These are phyloP conservation scores for Equus przewalskii DNA, from an alignment of 2,113 vertebrate genomes.

Conservation along the genomic window DNA sequence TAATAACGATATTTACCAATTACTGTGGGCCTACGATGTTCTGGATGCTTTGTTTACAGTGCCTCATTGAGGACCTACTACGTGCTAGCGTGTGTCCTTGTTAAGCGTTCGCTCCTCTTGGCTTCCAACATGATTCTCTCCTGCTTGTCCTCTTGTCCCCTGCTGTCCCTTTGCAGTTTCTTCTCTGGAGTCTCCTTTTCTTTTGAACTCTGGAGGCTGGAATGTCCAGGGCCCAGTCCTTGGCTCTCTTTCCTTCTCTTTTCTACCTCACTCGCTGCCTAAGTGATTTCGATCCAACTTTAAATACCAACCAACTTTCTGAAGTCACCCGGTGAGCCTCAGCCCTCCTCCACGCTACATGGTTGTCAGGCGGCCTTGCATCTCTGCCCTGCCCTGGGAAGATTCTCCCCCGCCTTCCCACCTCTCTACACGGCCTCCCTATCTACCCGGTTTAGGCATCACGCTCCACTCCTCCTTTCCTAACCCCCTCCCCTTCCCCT, in stretches of 20 bases:
- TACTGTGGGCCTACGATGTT: fast-evolving
- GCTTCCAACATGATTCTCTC: fast-evolving
- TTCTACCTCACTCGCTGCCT: background rate
- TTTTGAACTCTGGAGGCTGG: background rate
- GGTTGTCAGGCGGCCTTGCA: fast-evolving
- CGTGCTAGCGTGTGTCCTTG: fast-evolving
- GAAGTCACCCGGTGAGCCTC: background rate
- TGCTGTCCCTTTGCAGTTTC: background rate
- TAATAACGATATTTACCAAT: background rate
- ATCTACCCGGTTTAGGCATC: background rate
- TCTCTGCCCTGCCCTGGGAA: background rate
- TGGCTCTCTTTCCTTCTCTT: background rate
- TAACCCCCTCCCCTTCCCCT: background rate
- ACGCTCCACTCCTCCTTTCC: too few species aligned
- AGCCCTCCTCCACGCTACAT: background rate
- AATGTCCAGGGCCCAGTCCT: background rate
- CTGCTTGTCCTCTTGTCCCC: background rate
- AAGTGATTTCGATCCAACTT: background rate
- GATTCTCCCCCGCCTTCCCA: background rate
- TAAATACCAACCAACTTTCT: background rate
- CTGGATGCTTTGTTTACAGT: background rate
- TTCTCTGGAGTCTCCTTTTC: background rate
- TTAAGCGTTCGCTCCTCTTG: fast-evolving
- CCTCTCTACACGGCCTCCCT: too few species aligned
- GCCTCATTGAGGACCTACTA: background rate